Evolutionary conservation across 2,113 vertebrate species (phyloP), one percentile per base, ranked within the genome.

Genomic region (Bombycilla garrulus): DNA sequence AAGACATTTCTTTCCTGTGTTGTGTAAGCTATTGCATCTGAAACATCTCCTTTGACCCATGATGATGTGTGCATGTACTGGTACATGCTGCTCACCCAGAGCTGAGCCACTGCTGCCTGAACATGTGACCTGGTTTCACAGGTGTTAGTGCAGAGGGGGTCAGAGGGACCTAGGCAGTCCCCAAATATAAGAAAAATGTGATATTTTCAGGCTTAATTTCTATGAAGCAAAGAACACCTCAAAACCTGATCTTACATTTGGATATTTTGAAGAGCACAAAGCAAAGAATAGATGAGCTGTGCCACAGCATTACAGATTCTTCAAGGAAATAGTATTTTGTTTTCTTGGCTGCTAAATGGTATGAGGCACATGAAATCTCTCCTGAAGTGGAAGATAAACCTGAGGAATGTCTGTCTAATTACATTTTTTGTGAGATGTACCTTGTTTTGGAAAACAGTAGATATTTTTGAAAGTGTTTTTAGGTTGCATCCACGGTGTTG

Each of bases 11-110:
- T 76, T 70, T 51, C 38, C 61, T 60, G 4, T 33, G 11, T 25
- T 58, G n/a, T 78, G 15, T 64, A 31, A 45, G 17, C 51, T 26
- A 7, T 1, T 67, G 35, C 33, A 21, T 28, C 25, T 65, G 81
- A 51, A 56, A 62, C 9, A 3, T 25, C 31, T 65, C 1, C 3
- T 54, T 35, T 61, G 31, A 54, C 28, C 42, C 51, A 9, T 4
- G 20, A 0, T 56, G 61, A 11, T 60, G 74, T 42, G 86, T 22
- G 12, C 38, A 38, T 38, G 10, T 36, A 3, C 31, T 20, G 44
- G 2, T 12, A 3, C 3, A 0, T 1, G 9, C 53, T 54, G 45
- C 58, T 87, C 31, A 10, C 24, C 17, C 3, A 19, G 74, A 56
- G 10, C 4, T 60, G 42, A 82, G 57, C 35, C 33, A 2, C 28